Base-by-base conservation (phyloP, 2,113 vertebrate genomes). In the Cryptomyrus ogoouensis region DNA sequence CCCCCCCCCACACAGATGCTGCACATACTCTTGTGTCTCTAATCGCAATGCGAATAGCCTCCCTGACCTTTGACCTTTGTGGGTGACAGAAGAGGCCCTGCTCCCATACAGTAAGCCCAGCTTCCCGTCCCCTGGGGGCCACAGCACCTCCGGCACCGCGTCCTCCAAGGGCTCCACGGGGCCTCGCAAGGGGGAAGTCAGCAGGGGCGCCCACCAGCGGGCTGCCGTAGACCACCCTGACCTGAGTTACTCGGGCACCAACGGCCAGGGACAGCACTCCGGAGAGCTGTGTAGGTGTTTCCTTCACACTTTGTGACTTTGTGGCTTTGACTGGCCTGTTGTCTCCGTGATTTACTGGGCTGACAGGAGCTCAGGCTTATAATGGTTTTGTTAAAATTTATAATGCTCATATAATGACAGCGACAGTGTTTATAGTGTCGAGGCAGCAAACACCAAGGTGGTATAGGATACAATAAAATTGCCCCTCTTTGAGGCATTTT, bases 81-180 rank as follows among this genome's bases (percentile, higher is more conserved):
- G 83, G 91, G 91, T 93, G 95, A 66, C 92, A 99, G 98, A 99
- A 93, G 98, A 99, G 88, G 95, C 96, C 27, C 96, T 98, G 91
- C 96, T 98, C 91, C 98, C 98, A 90, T 99, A 99, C 92, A 98
- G 96, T 95, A 99, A 99, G 94, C 98, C 98, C 91, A 97, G 94
- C 49, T 99, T 99, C 94, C 98, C 98, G 0, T 99, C 98, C 70
- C 98, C 98, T 12, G 98, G 98, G 0, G 98, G 97, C 80, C 98
- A 99, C 93, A 99, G 97, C 93, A 99, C 98, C 56, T 98, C 98
- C 19, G 98, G 98, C 93, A 99, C 98, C n/a, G 93, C 96, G 83
- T 99, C 98, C 93, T 99, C 98, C 70, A 99, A 99, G 95, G 97
- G 98, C 91, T 99, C 98, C 0, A 99, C 98, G 0, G 98, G 98